Conservation (phyloP, 2,797 vertebrate genomes). For the Sebastes aleutianus region DNA sequence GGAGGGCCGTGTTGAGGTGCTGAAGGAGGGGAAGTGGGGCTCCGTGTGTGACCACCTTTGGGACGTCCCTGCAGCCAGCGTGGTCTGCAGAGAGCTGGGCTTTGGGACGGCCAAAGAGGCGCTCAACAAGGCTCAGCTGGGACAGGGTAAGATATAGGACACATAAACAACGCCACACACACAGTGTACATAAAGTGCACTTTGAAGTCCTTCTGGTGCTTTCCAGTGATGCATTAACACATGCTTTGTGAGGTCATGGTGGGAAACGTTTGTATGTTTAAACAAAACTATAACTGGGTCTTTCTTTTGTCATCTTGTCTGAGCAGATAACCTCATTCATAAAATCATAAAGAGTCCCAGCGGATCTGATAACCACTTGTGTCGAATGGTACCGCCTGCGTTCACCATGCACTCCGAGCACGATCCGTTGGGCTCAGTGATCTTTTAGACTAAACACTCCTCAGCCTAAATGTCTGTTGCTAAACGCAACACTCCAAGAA, state of each 20-base stretch:
- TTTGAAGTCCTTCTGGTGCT: constrained; percentile 12
- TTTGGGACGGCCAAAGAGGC: constrained; percentile 92
- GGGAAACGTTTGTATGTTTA: not conserved
- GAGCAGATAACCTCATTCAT: not conserved
- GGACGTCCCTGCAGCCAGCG: constrained; percentile 89
- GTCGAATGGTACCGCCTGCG: not conserved
- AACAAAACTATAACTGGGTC: not conserved
- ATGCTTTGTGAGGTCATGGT: not conserved
- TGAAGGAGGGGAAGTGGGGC: constrained; percentile 91
- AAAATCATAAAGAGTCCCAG: not conserved
- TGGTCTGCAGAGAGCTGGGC: constrained; percentile 94
- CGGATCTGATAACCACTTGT: constrained; percentile 19
- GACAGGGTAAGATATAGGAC: constrained; percentile 85
- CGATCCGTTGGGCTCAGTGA: constrained; percentile 26
- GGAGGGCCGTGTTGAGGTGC: constrained; percentile 94
- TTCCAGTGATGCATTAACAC: not conserved
- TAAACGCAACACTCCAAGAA: constrained; percentile 35
- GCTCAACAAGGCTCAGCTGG: constrained; percentile 86
- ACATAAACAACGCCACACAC: constrained; percentile 2
- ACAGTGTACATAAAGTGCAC: not conserved
- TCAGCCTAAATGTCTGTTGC: constrained; percentile 46
- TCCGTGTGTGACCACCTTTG: constrained; percentile 92
- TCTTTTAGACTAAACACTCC: constrained; percentile 69
- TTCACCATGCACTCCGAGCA: constrained; percentile 3
- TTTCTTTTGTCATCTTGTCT: not conserved